Evolutionary conservation across 2,797 vertebrate genomes (phyloP).

Genomic region (Gouania willdenowi): DNA sequence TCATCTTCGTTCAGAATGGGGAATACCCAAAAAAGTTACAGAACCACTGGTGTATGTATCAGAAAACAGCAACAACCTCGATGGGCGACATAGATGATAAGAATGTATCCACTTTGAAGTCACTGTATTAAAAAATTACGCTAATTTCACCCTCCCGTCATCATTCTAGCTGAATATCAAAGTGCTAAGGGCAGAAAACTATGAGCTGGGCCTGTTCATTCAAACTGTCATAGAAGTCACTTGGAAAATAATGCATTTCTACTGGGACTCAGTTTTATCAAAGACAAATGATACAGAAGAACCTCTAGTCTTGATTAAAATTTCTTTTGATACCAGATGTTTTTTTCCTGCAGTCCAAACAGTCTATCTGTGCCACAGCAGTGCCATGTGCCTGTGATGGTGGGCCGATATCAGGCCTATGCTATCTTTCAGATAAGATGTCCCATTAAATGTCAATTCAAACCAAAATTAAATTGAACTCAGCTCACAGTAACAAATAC

Average conservation of each 20-base stretch:
- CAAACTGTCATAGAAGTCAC: conserved; percentile 34
- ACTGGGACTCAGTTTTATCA: conserved; percentile 51
- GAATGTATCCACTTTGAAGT: neutral
- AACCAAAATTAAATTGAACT: conserved; percentile 35
- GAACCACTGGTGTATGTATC: too few relatives aligned
- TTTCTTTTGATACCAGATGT: conserved; percentile 56
- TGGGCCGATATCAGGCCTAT: conserved; percentile 19
- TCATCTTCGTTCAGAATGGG: too few relatives aligned
- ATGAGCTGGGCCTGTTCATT: conserved; percentile 40
- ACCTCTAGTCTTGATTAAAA: conserved; percentile 70
- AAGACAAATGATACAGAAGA: conserved; percentile 62
- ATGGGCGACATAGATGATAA: neutral
- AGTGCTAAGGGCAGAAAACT: conserved; percentile 51
- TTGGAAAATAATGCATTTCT: conserved; percentile 48
- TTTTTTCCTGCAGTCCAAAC: conserved; percentile 35
- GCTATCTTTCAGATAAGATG: conserved; percentile 32
- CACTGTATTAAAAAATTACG: conserved; percentile 40
- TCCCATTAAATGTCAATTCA: conserved; percentile 42
- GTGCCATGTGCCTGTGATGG: conserved; percentile 40
- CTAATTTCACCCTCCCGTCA: conserved; percentile 32
- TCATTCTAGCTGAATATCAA: conserved; percentile 29
- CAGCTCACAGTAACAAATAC: conserved; percentile 11
- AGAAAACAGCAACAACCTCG: too few relatives aligned
- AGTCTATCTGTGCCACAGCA: too few relatives aligned
- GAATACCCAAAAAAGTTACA: too few relatives aligned